Evolutionary conservation across 2,113 vertebrate species (phyloP).

Genomic region (Cairina moschata): DNA sequence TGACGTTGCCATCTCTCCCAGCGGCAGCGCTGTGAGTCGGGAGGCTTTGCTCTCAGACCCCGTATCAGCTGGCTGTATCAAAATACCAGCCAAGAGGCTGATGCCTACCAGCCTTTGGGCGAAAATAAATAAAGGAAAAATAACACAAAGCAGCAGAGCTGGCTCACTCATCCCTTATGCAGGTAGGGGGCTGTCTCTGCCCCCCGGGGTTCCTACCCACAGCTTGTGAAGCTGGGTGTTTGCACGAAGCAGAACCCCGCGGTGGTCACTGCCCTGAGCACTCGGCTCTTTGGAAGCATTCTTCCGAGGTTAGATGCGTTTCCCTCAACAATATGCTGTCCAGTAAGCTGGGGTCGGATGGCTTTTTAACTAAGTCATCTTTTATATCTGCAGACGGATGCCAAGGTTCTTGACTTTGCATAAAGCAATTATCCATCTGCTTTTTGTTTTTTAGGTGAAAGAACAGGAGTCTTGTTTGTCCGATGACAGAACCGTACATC

Average conservation of each 20-base stretch:
- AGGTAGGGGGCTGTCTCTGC: background rate
- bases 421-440: background rate
- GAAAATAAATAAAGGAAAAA: background rate
- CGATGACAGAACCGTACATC: background rate
- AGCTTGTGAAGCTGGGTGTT: background rate
- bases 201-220: background rate
- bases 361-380: background rate
- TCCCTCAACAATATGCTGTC: background rate
- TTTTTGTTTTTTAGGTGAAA: slow-evolving; percentile 11
- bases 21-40: background rate
- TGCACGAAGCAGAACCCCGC: no score
- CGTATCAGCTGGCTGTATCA: no score
- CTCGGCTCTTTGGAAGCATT: background rate
- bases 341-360: background rate
- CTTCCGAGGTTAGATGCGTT: background rate
- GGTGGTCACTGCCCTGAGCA: background rate
- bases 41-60: background rate
- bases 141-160: background rate
- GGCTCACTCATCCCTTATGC: background rate
- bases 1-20: fast-evolving
- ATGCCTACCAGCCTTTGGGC: background rate
- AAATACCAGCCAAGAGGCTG: background rate
- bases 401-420: background rate
- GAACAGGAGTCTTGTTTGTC: background rate
- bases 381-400: background rate